Evolutionary conservation across 1,140 invertebrate genomes (phyloP).

Genomic region (Phymastichus coffea): DNA sequence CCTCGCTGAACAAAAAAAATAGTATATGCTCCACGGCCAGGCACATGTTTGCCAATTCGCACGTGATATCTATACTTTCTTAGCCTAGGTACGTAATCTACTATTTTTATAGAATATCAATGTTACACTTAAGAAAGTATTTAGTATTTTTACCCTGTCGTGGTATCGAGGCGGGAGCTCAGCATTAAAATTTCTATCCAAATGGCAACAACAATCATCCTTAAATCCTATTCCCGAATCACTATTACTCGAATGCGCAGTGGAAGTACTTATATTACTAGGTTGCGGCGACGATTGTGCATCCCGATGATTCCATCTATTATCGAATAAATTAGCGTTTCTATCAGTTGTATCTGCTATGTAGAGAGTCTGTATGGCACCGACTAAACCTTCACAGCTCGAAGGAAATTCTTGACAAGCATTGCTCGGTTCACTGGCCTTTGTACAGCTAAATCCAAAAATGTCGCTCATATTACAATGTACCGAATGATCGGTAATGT

Average conservation of each 20-base stretch:
- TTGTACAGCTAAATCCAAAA: conserved; percentile 53
- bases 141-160: conserved; percentile 22
- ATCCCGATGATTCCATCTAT: conserved; percentile 44
- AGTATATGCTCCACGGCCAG: too few species aligned
- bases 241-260: conserved; percentile 87
- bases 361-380: conserved; percentile 60
- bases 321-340: conserved; percentile 43
- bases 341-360: conserved; percentile 47
- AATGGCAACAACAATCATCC: conserved; percentile 80
- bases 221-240: conserved; percentile 93
- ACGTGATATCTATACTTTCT: too few species aligned
- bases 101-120: too few species aligned
- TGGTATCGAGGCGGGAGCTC: conserved; percentile 64
- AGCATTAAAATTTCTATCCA: conserved; percentile 77
- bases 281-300: conserved; percentile 81
- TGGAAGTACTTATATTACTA: conserved; percentile 77
- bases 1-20: too few species aligned
- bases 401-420: conserved; percentile 86
- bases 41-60: too few species aligned
- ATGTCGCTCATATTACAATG: conserved; percentile 61
- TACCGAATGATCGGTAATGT: conserved; percentile 76
- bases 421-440: conserved; percentile 56
- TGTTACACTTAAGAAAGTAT: too few species aligned
- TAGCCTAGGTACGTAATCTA: too few species aligned
- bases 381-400: conserved; percentile 83